These are phyloP conservation scores for Conger conger DNA, from an alignment of 2,113 vertebrate genomes.

Conservation along the genomic window DNA sequence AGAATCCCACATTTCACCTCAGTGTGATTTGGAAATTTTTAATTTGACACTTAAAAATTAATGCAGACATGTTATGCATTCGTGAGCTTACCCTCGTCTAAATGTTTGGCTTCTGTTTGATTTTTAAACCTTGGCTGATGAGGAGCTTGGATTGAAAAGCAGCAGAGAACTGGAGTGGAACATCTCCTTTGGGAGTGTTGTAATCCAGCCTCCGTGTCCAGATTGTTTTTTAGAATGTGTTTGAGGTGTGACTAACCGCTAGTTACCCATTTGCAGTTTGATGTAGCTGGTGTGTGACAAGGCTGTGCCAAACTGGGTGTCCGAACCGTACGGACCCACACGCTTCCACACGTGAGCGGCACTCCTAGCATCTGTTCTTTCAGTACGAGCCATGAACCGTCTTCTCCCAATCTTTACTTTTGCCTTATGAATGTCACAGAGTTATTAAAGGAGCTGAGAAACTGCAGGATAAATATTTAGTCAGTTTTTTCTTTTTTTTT, in stretches of 20 bases:
- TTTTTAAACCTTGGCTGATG: not conserved
- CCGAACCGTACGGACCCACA: not conserved
- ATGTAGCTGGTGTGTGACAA: not conserved
- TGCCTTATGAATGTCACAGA: not conserved
- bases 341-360: not conserved
- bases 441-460: not conserved
- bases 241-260: conserved; percentile 26
- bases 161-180: not conserved
- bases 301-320: not conserved
- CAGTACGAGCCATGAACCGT: not conserved
- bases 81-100: not conserved
- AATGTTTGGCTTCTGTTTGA: not conserved
- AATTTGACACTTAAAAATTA: not conserved
- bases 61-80: not conserved
- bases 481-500: not conserved
- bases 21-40: not conserved
- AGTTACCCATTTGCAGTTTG: conserved; percentile 19
- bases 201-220: not conserved
- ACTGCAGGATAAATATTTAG: not conserved
- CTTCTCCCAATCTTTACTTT: not conserved
- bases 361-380: not conserved
- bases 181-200: not conserved
- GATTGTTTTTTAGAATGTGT: not conserved
- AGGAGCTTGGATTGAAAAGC: not conserved
- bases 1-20: not conserved